Evolutionary conservation across 2,113 vertebrate species (phyloP).

Genomic region (Aegithalos caudatus): DNA sequence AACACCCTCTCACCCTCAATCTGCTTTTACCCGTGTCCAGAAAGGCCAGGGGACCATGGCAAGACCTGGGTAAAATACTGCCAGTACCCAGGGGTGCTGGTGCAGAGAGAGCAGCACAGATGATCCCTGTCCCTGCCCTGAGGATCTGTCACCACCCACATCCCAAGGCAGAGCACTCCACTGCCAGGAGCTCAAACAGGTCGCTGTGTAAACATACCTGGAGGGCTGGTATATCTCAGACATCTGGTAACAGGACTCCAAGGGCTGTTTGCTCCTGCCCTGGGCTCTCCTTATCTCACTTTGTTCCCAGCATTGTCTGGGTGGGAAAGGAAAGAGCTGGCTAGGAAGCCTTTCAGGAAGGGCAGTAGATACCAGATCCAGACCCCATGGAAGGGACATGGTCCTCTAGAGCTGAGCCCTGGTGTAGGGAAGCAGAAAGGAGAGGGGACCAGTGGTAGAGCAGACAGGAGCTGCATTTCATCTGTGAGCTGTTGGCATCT

Average conservation of each 20-base stretch:
- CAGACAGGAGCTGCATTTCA: not conserved
- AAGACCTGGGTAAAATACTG: not conserved
- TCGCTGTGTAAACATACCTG: slow-evolving; percentile 17
- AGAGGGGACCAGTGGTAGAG: not conserved
- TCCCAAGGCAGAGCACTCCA: not conserved
- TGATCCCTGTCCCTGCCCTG: not conserved
- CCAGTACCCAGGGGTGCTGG: not conserved
- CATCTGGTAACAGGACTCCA: not conserved
- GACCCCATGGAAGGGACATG: not conserved
- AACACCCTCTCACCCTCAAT: not conserved
- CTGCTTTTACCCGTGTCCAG: not conserved
- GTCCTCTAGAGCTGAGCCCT: not conserved
- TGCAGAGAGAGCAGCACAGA: not conserved
- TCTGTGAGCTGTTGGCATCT: not conserved
- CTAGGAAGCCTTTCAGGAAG: not conserved
- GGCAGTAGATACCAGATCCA: not conserved
- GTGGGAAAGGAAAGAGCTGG: not conserved
- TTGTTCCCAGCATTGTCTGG: not conserved
- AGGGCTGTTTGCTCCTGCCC: not conserved
- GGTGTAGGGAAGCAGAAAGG: not conserved
- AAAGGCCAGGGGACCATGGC: not conserved
- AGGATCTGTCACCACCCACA: not conserved
- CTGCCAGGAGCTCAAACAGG: not conserved
- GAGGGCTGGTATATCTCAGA: not conserved
- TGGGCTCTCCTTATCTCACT: not conserved